Evolutionary conservation across 2,797 vertebrate genomes (phyloP).

Genomic region (Sphenopsis melanotis): DNA sequence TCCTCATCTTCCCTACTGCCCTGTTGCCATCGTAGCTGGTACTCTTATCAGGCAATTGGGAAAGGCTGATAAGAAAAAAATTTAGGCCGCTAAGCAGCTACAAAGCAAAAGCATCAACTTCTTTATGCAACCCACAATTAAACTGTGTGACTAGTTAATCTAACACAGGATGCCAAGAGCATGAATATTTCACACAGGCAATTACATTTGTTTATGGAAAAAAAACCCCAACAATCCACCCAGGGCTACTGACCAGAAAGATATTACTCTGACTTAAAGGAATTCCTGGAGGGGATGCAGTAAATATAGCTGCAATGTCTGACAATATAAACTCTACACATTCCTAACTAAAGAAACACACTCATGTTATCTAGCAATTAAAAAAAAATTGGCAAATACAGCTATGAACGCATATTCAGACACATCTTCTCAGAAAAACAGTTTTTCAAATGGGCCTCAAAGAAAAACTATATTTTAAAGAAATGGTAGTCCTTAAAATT

Average conservation of each 20-base stretch:
- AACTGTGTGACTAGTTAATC: not conserved
- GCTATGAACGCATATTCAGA: not conserved
- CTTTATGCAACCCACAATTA: not conserved
- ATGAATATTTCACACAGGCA: not conserved
- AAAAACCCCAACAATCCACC: not conserved
- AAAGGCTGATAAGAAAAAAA: not conserved
- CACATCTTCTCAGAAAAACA: not conserved
- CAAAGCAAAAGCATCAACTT: not conserved
- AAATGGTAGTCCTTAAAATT: not conserved
- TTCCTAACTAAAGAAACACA: not conserved
- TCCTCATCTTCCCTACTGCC: not conserved
- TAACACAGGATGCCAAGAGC: not conserved
- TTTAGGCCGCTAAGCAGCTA: not conserved
- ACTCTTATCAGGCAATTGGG: fast-evolving
- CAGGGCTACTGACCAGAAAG: not conserved
- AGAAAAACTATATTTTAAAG: not conserved
- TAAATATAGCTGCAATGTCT: not conserved
- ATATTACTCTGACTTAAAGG: not conserved
- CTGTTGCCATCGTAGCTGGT: not conserved
- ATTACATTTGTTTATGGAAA: not conserved
- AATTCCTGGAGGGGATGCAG: not conserved
- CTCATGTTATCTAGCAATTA: not conserved
- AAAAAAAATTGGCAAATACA: not conserved
- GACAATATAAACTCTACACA: not conserved
- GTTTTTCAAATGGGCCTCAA: not conserved